Evolutionary conservation across 2,888 invertebrate species (phyloP).

Genomic region (Tuta absoluta): DNA sequence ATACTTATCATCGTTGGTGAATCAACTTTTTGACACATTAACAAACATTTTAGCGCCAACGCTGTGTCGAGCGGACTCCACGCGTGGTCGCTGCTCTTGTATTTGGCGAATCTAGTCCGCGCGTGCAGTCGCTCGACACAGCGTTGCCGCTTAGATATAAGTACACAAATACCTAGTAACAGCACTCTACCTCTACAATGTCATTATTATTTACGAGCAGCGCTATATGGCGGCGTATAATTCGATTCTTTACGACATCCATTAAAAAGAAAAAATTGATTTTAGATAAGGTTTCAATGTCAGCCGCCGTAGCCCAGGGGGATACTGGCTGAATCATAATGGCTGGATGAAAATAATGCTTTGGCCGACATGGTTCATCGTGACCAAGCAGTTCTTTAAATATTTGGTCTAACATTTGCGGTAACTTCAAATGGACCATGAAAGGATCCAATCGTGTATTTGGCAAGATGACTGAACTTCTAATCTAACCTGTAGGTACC

Average conservation of each 20-base stretch:
- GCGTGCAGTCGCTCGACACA: not conserved
- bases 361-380: too few relatives aligned
- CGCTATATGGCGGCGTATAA: constrained; percentile 6
- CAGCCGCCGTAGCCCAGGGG: not conserved
- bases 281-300: constrained; percentile 11
- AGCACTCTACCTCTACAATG: not conserved
- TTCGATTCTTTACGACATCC: constrained; percentile 16
- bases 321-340: not conserved
- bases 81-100: too few relatives aligned
- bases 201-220: constrained; percentile 24
- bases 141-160: too few relatives aligned
- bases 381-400: constrained; percentile 1
- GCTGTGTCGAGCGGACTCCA: too few relatives aligned
- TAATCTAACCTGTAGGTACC: too few relatives aligned
- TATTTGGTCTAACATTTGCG: not conserved
- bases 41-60: too few relatives aligned
- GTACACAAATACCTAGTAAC: too few relatives aligned
- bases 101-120: too few relatives aligned
- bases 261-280: constrained; percentile 16
- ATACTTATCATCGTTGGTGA: too few relatives aligned
- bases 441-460: not conserved
- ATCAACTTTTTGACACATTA: too few relatives aligned
- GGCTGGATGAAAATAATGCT: too few relatives aligned
- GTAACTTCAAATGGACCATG: not conserved
- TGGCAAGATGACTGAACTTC: too few relatives aligned